phyloP scores from a whole-genome alignment of 2,113 vertebrate genomes.

The Oxygymnocypris stewartii region DNA sequence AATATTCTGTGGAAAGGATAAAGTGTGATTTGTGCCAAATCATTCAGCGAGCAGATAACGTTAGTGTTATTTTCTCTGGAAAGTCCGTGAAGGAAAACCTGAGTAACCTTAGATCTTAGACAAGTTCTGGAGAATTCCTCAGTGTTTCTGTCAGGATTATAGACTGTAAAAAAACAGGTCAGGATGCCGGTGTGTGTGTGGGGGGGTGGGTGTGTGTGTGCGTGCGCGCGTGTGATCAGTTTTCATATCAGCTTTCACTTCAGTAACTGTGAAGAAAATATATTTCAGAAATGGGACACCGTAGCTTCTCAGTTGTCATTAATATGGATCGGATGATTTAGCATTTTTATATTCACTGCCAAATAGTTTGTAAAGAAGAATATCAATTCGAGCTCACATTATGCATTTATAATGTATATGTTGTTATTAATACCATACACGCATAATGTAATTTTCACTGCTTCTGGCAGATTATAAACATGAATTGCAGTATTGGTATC shows the following conservation, averaged over 20 bases:
- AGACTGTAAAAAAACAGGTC: too few species aligned
- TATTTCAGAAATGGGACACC: not conserved
- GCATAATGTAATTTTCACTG: not conserved
- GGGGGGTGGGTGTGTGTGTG: not conserved
- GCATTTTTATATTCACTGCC: not conserved
- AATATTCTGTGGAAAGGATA: not conserved
- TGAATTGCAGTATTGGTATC: not conserved
- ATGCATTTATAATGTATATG: not conserved
- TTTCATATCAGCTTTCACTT: not conserved
- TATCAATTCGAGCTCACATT: not conserved
- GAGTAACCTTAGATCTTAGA: not conserved
- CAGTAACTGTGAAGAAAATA: not conserved
- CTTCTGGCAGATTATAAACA: not conserved
- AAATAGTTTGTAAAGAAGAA: not conserved
- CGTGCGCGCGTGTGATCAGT: slow-evolving; percentile 26
- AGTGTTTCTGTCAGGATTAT: slow-evolving; percentile 12
- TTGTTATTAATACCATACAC: not conserved
- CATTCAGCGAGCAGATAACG: not conserved
- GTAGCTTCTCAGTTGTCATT: not conserved
- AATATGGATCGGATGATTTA: not conserved
- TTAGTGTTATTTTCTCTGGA: not conserved
- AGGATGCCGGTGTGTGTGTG: too few species aligned
- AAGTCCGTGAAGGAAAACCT: not conserved
- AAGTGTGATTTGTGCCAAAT: slow-evolving; percentile 19
- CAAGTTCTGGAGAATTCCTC: slow-evolving; percentile 36